Base-by-base conservation (phyloP, 2,113 vertebrate genomes). In the Caranx ignobilis region DNA sequence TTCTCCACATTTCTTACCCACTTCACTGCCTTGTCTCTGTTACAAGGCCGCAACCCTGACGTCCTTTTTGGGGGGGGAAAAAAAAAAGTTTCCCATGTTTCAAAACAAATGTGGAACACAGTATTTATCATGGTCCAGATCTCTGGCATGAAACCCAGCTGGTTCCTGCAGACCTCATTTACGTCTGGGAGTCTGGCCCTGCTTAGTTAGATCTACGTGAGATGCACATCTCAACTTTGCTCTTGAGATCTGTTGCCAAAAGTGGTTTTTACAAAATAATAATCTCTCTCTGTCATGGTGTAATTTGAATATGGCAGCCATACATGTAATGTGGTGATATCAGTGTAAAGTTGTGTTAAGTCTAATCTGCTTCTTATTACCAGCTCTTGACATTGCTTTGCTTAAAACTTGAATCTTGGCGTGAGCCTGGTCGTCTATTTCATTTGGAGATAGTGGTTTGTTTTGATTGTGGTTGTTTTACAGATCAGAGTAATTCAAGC, bases 61-160 rank as follows among this genome's bases (percentile, higher is more conserved):
- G 68, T 32, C 19, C 35, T 52, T 32, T 80, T 62, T 55, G 19
- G 54, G 11, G 47, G 39, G 37, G 26, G 43, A 1, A 6, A 54
- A 45, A 43, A 34, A 48, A 1, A 6, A 3, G 9, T 87, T 77
- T 83, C 45, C 71, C 4, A 2, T 72, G 52, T 83, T 87, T 82
- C 32, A 77, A 71, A 86, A 79, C 71, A 60, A 66, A 72, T 59
- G 11, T 16, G 31, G 4, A 75, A 68, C 6, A 11, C 4, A 21
- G 32, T 66, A 9, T 57, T 82, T 82, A 64, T 89, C 71, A 8
- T 4, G 21, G 60, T 64, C 18, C 54, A 48, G 43, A 83, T 90
- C 69, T 78, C 4, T 67, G 62, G 66, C 69, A 39, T 54, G 41
- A 64, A 71, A 70, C 55, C 50, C n/a, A 54, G 35, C 77, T 77